These are phyloP conservation scores for Brachionus asplanchnoidis DNA, from an alignment of 1,140 invertebrate species.

Conservation along the genomic window DNA sequence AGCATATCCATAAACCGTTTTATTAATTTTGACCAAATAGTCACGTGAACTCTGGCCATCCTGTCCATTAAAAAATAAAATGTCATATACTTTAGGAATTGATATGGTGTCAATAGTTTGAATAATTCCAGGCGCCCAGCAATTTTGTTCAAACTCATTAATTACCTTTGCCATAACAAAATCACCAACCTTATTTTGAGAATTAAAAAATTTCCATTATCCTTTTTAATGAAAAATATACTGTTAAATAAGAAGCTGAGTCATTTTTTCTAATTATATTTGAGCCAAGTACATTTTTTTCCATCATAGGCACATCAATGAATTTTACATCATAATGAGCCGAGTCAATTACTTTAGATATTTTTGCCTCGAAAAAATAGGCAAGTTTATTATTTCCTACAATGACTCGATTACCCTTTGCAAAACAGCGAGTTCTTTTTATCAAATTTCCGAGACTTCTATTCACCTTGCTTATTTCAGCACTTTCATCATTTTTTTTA, in stretches of 20 bases:
- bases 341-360: not conserved
- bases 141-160: slow-evolving; percentile 13
- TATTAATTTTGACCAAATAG: slow-evolving; percentile 27
- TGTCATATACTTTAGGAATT: not conserved
- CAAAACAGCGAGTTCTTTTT: not conserved
- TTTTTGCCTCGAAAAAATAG: slow-evolving; percentile 7
- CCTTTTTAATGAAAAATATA: not conserved
- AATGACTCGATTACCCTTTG: not conserved
- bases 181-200: not conserved
- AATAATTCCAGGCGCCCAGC: slow-evolving; percentile 17
- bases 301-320: not conserved
- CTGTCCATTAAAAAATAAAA: slow-evolving; percentile 38
- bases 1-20: not conserved
- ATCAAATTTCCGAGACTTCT: not conserved
- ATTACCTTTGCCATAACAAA: slow-evolving; percentile 19
- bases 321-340: slow-evolving; percentile 24
- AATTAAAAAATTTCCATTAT: too few species aligned
- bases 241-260: not conserved
- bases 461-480: not conserved
- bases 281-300: not conserved
- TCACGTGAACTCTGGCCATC: not conserved
- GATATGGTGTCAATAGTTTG: not conserved
- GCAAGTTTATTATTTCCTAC: not conserved
- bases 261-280: slow-evolving; percentile 21
- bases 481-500: not conserved